Evolutionary conservation across 1,140 invertebrate genomes (phyloP), one percentile per base, ranked within the genome.

Genomic region (Brachystomella parvula): DNA sequence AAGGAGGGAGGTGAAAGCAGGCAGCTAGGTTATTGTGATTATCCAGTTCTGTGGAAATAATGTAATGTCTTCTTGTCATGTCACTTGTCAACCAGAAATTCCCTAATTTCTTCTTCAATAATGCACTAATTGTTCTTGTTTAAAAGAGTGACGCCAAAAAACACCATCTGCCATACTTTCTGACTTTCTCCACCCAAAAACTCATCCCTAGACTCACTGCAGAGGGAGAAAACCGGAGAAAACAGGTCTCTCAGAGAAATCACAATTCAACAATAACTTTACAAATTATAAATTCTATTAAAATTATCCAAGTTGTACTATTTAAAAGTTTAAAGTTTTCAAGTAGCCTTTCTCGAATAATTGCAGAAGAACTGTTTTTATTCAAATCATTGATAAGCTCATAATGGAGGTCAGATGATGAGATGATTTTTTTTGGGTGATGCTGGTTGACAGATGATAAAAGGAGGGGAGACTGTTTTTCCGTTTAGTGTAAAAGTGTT

Each of bases 41-140:
- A 19, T 6, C 24, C 49, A 12, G 49, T 53, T 53, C 12, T 15
- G 15, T 26, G 49, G 49, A 53, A 53, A 12, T 44, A 44, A 44
- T 44, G 9, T 44, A 53, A 26, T 53, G 49, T 53, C 49, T 53
- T 53, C 49, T 19, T 24, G 9, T 15, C 49, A 53, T 53, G 49
- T 53, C 49, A 53, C 15, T 53, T 53, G 49, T 53, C 49, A 53
- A 53, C 35, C 35, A 39, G 49, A 19, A 12, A 44, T 44, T 44
- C 49, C 12, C 9, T 26, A 53, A 53, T 26, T 12, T 53, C 49
- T 17, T 6, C 3, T 53, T 53, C 49, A 53, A 53, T 53, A n/a
- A 19, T 39, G 6, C 35, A 19, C 49, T 53, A 53, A 53, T 53
- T 53, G 49, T 15, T 24, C 24, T 15, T 53, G 6, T 53, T 53